Evolutionary conservation across 2,888 invertebrate genomes (phyloP), one percentile per base, ranked within the genome.

Genomic region (Abrostola triplasia): DNA sequence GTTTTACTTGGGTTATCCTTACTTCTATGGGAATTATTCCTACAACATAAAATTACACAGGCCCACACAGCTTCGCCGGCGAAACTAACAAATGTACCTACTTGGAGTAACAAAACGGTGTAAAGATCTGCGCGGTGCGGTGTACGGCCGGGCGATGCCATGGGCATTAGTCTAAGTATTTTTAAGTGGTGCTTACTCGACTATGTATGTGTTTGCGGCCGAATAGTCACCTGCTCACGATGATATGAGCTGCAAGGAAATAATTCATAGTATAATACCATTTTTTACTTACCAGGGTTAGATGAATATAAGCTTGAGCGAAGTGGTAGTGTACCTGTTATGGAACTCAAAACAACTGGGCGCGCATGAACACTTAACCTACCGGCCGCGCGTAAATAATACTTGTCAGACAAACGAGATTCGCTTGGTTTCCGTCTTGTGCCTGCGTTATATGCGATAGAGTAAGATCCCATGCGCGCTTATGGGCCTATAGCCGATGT

Each of bases 161-260:
- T 78, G 82, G 82, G 76, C 72, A 79, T 86, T 89, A 89, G 84
- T 82, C 90, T 92, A 92, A 86, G 80, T 81, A 84, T 89, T 78
- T 88, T 88, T 88, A 89, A 88, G 88, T 90, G 92, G 90, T 85
- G 84, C 93, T 92, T 93, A 93, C 88, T 88, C 88, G 82, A 86
- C 90, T 91, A 90, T 88, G 82, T 87, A 86, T 89, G 88, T 84
- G 83, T 84, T 86, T 90, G 92, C 90, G 92, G 93, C 93, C 92
- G 92, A 90, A 79, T 74, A 79, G 87, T 91, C 92, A 92, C 92
- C 67, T 88, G 95, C 95, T 95, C 95, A 95, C 94, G 95, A 93
- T 87, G 95, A 94, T 92, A 95, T 95, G 90, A 95, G 94, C 95
- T 95, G 94, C 52, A 79, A 83, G 70, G 48, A 64, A 63, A 71